Evolutionary conservation across 2,113 vertebrate species (phyloP).

Genomic region (Ochotona princeps): DNA sequence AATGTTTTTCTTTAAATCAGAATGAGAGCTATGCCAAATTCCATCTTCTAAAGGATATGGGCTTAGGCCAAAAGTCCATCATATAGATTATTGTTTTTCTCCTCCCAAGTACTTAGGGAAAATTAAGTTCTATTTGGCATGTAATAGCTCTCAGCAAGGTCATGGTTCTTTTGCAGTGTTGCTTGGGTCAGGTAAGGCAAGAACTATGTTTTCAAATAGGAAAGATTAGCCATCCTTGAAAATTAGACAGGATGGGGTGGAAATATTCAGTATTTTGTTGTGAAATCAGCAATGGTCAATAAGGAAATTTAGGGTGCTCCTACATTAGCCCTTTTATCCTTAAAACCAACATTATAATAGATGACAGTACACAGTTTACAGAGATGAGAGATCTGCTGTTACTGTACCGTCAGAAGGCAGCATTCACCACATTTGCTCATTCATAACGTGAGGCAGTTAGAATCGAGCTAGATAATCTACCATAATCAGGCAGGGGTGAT

Average conservation of each 20-base stretch:
- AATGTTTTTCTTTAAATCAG: conserved; percentile 79
- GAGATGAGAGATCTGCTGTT: not conserved
- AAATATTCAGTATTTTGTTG: not conserved
- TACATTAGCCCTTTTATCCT: not conserved
- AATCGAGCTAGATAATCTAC: not conserved
- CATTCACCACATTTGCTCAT: not conserved
- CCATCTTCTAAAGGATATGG: conserved; percentile 78
- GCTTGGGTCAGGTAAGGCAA: conserved; percentile 68
- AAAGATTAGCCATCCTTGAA: conserved; percentile 62
- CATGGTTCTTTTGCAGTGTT: conserved; percentile 65
- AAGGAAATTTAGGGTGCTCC: not conserved
- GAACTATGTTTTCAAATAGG: conserved; percentile 69
- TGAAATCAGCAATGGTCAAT: not conserved
- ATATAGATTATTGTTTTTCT: conserved; percentile 83
- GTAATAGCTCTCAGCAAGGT: conserved; percentile 79
- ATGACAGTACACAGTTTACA: fast-evolving
- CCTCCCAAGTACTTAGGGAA: conserved; percentile 84
- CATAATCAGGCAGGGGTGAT: conserved; percentile 24
- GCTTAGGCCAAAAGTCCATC: conserved; percentile 76
- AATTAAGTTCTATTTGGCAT: conserved; percentile 85
- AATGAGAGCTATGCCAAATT: conserved; percentile 81
- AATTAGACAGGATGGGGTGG: conserved; percentile 1
- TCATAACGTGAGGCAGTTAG: not conserved
- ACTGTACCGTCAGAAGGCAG: not conserved
- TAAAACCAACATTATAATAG: not conserved